phyloP scores from a whole-genome alignment of 2,888 invertebrate genomes.

The Cylloceria caligata region DNA sequence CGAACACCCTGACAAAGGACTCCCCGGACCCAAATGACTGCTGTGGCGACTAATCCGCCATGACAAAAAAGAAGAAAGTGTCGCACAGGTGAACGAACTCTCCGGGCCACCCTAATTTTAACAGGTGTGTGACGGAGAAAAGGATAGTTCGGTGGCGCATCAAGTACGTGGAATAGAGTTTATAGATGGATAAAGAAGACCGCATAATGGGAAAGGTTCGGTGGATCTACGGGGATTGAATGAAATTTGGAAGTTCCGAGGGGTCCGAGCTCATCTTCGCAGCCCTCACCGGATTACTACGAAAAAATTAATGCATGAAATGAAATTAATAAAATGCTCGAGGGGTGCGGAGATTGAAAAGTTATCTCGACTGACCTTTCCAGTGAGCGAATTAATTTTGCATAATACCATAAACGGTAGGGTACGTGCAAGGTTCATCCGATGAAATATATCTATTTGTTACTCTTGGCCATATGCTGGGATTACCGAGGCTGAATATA shows the following conservation, averaged over 20 bases:
- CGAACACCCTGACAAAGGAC: constrained; percentile 73
- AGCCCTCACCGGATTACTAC: constrained; percentile 44
- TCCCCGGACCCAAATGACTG: constrained; percentile 73
- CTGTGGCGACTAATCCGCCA: constrained; percentile 77
- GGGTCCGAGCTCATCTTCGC: constrained; percentile 12
- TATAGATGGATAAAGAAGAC: constrained; percentile 43
- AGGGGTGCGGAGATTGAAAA: constrained; percentile 41
- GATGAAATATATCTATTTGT: constrained; percentile 44
- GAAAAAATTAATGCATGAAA: constrained; percentile 56
- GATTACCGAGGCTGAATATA: constrained; percentile 47
- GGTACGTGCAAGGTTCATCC: constrained; percentile 3
- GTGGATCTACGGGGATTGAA: constrained; percentile 55
- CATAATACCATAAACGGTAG: constrained; percentile 54
- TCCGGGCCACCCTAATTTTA: constrained; percentile 65
- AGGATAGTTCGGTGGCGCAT: constrained; percentile 41
- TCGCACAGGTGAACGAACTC: constrained; percentile 79
- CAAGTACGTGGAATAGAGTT: constrained; percentile 18
- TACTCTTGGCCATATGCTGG: constrained; percentile 41
- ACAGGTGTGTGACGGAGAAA: constrained; percentile 58
- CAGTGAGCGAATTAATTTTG: constrained; percentile 59
- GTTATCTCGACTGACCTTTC: constrained; percentile 54
- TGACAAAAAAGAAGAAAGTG: constrained; percentile 74
- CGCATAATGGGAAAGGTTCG: constrained; percentile 53
- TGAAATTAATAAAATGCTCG: constrained; percentile 59
- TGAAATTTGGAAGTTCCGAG: constrained; percentile 61